Base-by-base conservation (phyloP, 2,888 invertebrate species). In the Hololepta plana region DNA sequence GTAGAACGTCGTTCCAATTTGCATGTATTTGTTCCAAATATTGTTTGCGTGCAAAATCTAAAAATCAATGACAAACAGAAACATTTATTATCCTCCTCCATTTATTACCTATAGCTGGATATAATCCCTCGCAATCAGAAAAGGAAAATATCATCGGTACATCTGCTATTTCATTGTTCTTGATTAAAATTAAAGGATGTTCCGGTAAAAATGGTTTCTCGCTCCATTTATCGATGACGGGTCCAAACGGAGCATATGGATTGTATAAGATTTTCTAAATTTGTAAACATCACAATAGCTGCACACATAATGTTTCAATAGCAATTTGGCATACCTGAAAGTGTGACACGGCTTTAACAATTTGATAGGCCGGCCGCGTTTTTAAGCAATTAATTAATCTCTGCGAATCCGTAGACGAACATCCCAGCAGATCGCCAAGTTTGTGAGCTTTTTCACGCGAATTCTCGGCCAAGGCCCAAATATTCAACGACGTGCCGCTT, bases 241-340 rank as follows among this genome's bases (percentile, higher is more conserved):
- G 75, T 0, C 70, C 74, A 45, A 80, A 80, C 0, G 74, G 71
- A 1, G 73, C 64, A 44, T 73, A 74, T 32, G 79, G 67, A 46
- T 68, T 65, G 40, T 72, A 72, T 9, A n/a, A n/a, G n/a, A n/a
- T n/a, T n/a, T n/a, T n/a, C n/a, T n/a, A n/a, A n/a, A n/a, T n/a
- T n/a, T n/a, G n/a, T n/a, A n/a, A n/a, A n/a, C n/a, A n/a, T n/a
- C n/a, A n/a, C n/a, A n/a, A n/a, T n/a, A n/a, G n/a, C n/a, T n/a
- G n/a, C n/a, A n/a, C n/a, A n/a, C n/a, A n/a, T n/a, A n/a, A n/a
- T n/a, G n/a, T n/a, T n/a, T n/a, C n/a, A n/a, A n/a, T n/a, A n/a
- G n/a, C n/a, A n/a, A n/a, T n/a, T n/a, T n/a, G n/a, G n/a, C n/a
- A n/a, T 46, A 68, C 71, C 55, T 58, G 64, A 51, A 66, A 70